A percentile compares a stretch with the other conserved stretches of the same genome.
Conservation (phyloP, 1,140 invertebrate genomes). For the Panagrolaimus sp. region DNA sequence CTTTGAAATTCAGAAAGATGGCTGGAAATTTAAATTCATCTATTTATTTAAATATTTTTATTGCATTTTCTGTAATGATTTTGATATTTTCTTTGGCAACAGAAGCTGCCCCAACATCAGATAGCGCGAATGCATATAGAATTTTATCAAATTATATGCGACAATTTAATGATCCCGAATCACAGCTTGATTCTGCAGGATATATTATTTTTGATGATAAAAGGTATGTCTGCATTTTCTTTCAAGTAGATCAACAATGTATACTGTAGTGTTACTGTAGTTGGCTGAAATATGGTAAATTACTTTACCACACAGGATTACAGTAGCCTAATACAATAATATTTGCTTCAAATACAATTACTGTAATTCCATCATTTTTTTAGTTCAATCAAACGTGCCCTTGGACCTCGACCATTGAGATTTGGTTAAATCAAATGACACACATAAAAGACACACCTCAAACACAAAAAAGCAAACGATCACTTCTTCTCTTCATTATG, state of each 20-base stretch:
- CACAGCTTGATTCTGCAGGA: not conserved
- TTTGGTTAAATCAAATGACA: not conserved
- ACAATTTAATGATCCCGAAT: constrained; percentile 9
- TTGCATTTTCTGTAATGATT: too few relatives aligned
- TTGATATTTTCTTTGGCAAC: not conserved
- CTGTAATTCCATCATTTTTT: not conserved
- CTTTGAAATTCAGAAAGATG: too few relatives aligned
- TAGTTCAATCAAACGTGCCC: constrained; percentile 11
- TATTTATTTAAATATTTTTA: too few relatives aligned
- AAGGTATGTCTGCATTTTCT: not conserved
- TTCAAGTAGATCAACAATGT: not conserved
- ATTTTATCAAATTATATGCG: not conserved
- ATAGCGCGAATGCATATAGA: not conserved
- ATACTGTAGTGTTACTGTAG: too few relatives aligned
- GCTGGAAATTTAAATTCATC: too few relatives aligned
- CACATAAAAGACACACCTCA: too few relatives aligned
- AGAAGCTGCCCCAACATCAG: not conserved
- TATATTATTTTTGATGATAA: constrained; percentile 14
- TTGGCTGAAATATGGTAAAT: too few relatives aligned
- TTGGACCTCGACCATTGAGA: constrained; percentile 2
- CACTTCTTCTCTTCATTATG: too few relatives aligned
- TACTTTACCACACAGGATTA: too few relatives aligned
- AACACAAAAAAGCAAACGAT: too few relatives aligned
- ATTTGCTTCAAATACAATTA: too few relatives aligned
- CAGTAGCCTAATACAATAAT: too few relatives aligned